Conservation (phyloP, 2,113 vertebrate genomes). For the Crotalus tigris region DNA sequence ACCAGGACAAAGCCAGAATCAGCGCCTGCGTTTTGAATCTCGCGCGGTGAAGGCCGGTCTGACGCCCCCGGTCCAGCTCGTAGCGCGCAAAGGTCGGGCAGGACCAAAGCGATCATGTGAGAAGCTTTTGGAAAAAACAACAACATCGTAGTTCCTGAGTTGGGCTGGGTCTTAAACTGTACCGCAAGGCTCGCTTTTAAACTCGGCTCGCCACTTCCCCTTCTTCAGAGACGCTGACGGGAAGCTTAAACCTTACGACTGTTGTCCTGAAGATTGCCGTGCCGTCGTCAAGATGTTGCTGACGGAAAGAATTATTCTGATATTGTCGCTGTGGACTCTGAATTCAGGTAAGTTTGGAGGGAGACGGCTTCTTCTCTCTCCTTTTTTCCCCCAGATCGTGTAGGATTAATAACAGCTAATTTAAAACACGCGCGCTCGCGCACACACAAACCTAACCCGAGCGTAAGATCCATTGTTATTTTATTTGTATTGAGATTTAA, state of each 20-base stretch:
- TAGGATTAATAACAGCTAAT: neutral
- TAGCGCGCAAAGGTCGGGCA: neutral
- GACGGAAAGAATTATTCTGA: accelerated
- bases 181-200: neutral
- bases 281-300: neutral
- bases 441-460: neutral
- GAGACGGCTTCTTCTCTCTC: no score
- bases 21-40: neutral
- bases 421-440: neutral
- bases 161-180: neutral
- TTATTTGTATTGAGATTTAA: neutral
- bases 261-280: neutral
- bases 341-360: conserved; percentile 18
- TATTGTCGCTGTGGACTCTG: neutral
- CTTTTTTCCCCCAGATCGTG: no score
- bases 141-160: neutral
- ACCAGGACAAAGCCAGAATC: neutral
- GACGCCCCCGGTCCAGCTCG: neutral
- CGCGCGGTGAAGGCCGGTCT: neutral
- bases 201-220: neutral
- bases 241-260: neutral
- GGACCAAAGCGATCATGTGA: neutral
- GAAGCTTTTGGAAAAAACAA: neutral
- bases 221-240: neutral
- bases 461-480: neutral